Percentiles rank a stretch among this genome's conserved stretches.
phyloP scores from a whole-genome alignment of 2,888 invertebrate species.

The Caenorhabditis afra region DNA sequence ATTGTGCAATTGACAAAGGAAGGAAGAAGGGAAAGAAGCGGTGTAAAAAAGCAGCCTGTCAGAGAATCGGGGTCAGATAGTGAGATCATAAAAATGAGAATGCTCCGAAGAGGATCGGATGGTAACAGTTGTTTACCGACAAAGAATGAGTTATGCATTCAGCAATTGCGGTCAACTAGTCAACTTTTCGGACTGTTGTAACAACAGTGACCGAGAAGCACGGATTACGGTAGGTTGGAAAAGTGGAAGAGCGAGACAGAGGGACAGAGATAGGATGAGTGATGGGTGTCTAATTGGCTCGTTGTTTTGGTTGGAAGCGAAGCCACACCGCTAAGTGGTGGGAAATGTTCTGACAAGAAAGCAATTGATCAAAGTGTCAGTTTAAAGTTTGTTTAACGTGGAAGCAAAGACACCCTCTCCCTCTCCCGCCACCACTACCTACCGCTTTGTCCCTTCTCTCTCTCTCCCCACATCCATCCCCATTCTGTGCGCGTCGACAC shows the following conservation, averaged over 20 bases:
- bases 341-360: slow-evolving; percentile 60
- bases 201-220: neutral
- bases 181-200: neutral
- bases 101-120: neutral
- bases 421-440: slow-evolving; percentile 19
- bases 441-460: slow-evolving; percentile 38
- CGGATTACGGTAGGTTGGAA: neutral
- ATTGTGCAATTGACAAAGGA: slow-evolving; percentile 51
- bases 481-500: slow-evolving; percentile 38
- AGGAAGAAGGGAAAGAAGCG: neutral
- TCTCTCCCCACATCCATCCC: slow-evolving; percentile 18
- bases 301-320: slow-evolving; percentile 49
- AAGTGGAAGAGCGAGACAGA: neutral
- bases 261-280: slow-evolving; percentile 7
- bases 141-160: slow-evolving; percentile 58
- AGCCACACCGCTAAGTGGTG: slow-evolving; percentile 46
- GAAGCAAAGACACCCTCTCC: slow-evolving; percentile 12
- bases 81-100: slow-evolving; percentile 46
- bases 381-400: slow-evolving; percentile 74
- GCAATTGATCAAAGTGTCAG: slow-evolving; percentile 71
- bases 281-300: slow-evolving; percentile 30
- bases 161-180: slow-evolving; percentile 4
- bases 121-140: slow-evolving; percentile 54
- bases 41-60: slow-evolving; percentile 23
- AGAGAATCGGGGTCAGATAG: slow-evolving; percentile 20